Conservation (phyloP, 1,140 invertebrate genomes). For the Laupala kohalensis region DNA sequence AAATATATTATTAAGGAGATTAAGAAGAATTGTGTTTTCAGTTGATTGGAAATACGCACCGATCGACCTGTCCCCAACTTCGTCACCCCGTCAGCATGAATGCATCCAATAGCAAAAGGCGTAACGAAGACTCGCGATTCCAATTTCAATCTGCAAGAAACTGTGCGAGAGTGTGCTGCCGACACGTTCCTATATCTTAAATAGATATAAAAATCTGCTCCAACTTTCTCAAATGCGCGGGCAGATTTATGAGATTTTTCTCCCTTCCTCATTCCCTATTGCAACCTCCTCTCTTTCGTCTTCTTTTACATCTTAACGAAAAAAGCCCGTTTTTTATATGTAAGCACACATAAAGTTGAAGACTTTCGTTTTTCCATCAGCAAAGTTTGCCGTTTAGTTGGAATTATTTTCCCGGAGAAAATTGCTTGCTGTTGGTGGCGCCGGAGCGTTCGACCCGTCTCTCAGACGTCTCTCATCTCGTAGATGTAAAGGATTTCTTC, state of each 20-base stretch:
- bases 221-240: slow-evolving; percentile 4
- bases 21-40: no score
- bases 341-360: slow-evolving; percentile 3
- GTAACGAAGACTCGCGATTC: neutral
- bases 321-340: neutral
- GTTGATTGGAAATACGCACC: no score
- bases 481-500: neutral
- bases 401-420: slow-evolving; percentile 6
- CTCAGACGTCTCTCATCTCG: neutral
- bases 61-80: no score
- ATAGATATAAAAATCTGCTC: slow-evolving; percentile 5
- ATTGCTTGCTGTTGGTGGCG: slow-evolving; percentile 5
- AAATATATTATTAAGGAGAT: no score
- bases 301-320: neutral
- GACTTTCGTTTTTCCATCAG: slow-evolving; percentile 9
- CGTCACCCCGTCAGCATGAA: no score
- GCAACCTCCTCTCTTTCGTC: neutral
- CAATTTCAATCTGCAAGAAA: neutral
- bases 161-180: neutral
- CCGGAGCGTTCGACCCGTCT: neutral
- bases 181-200: neutral
- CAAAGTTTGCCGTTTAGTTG: slow-evolving; percentile 7
- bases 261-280: neutral
- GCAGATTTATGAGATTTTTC: slow-evolving; percentile 8
- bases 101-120: no score